Percentiles rank a stretch among this genome's conserved stretches.
Conservation (phyloP, 2,113 vertebrate genomes). For the Columba janthina region DNA sequence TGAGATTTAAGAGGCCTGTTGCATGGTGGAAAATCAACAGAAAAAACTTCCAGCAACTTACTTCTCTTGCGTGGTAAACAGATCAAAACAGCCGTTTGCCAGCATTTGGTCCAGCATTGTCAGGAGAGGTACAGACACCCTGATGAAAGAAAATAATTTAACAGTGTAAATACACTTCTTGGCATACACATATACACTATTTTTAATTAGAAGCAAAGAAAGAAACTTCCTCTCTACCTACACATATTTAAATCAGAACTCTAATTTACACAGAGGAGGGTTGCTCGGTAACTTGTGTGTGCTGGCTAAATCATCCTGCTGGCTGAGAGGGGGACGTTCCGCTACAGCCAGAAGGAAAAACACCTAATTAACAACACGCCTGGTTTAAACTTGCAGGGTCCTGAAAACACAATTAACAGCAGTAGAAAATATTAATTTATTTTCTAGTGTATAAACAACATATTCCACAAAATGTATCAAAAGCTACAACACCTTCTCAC, state of each 20-base stretch:
- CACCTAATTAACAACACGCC: background rate
- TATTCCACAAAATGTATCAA: background rate
- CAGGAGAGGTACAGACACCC: conserved; percentile 89
- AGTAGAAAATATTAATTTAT: background rate
- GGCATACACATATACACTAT: background rate
- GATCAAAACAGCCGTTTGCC: conserved; percentile 85
- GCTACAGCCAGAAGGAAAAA: background rate
- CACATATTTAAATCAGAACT: background rate
- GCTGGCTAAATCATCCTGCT: background rate
- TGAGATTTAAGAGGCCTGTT: background rate
- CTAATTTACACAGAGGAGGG: background rate
- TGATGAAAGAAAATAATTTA: conserved; percentile 49
- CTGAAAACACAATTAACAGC: background rate
- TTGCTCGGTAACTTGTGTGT: background rate
- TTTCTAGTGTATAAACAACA: background rate
- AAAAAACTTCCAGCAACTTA: conserved; percentile 63
- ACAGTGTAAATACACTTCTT: background rate
- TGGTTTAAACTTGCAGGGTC: background rate
- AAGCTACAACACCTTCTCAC: background rate
- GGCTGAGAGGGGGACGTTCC: background rate
- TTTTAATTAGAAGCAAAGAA: background rate
- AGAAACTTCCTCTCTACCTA: background rate
- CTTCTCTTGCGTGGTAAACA: conserved; percentile 83
- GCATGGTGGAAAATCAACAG: background rate
- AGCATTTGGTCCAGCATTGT: conserved; percentile 92